phyloP scores from a whole-genome alignment of 2,113 vertebrate genomes.

The Bos indicus region DNA sequence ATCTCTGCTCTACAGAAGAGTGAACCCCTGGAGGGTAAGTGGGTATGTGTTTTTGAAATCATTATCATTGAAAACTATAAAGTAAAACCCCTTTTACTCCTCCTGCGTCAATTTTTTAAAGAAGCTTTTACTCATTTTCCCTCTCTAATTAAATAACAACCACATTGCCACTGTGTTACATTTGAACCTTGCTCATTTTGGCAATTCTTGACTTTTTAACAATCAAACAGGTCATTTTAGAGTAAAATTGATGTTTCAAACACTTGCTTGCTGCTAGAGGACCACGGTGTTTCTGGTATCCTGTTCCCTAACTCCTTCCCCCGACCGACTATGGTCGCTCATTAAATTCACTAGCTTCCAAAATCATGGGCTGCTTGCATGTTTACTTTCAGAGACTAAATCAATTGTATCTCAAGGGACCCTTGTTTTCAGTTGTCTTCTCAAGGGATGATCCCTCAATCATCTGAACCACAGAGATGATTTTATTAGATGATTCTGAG shows the following conservation, averaged over 20 bases:
- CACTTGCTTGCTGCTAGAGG: neutral
- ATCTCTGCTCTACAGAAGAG: neutral
- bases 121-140: neutral
- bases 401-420: neutral
- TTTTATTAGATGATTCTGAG: constrained; percentile 20
- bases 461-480: neutral
- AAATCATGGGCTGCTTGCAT: neutral
- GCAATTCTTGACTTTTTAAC: neutral
- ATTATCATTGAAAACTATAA: neutral
- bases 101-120: neutral
- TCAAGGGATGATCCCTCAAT: neutral
- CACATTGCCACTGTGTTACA: neutral
- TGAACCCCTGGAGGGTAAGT: neutral
- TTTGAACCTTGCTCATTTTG: neutral
- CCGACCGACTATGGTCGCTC: neutral
- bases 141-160: neutral
- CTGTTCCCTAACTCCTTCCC: neutral
- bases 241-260: neutral
- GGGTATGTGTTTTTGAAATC: neutral
- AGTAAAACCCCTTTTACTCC: neutral
- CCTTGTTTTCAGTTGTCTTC: neutral
- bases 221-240: neutral
- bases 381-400: neutral
- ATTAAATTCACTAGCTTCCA: neutral
- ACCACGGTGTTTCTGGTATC: neutral